Conservation (phyloP, 2,113 vertebrate genomes). For the Gila orcuttii region DNA sequence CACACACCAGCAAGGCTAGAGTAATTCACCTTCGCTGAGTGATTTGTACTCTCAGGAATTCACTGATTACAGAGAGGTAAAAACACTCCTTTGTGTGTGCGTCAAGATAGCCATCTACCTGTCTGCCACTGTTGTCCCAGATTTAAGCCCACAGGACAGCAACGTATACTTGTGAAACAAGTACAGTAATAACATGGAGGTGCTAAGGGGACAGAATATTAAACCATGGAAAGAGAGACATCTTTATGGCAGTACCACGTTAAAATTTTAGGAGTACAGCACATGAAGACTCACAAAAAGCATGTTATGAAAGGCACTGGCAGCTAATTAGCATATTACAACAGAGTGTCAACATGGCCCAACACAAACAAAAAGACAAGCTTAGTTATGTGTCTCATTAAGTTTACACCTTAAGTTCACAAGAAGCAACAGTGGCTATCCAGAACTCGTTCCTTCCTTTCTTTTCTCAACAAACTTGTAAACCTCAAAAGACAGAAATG, state of each 20-base stretch:
- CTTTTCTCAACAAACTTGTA: not conserved
- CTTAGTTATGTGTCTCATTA: slow-evolving; percentile 26
- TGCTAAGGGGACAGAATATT: not conserved
- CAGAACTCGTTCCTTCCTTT: not conserved
- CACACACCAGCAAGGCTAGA: slow-evolving; percentile 23
- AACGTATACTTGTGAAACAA: not conserved
- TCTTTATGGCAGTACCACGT: not conserved
- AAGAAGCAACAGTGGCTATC: not conserved
- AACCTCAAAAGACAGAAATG: not conserved
- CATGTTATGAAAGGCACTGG: not conserved
- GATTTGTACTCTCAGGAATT: slow-evolving; percentile 68
- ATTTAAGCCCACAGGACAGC: not conserved
- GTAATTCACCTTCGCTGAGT: slow-evolving; percentile 62
- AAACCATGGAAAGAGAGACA: not conserved
- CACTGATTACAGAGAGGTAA: slow-evolving; percentile 53
- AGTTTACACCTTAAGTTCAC: not conserved
- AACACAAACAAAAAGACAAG: slow-evolving; percentile 21
- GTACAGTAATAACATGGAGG: not conserved
- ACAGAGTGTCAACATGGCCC: not conserved
- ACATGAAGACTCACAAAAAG: slow-evolving; percentile 7
- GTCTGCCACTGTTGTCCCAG: slow-evolving; percentile 10
- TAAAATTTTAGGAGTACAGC: not conserved
- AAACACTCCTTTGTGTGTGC: slow-evolving; percentile 48
- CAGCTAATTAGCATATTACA: slow-evolving; percentile 22
- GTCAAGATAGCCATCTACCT: slow-evolving; percentile 36